These are phyloP conservation scores for Eupithecia inturbata DNA, from an alignment of 2,888 invertebrate genomes.

Conservation along the genomic window DNA sequence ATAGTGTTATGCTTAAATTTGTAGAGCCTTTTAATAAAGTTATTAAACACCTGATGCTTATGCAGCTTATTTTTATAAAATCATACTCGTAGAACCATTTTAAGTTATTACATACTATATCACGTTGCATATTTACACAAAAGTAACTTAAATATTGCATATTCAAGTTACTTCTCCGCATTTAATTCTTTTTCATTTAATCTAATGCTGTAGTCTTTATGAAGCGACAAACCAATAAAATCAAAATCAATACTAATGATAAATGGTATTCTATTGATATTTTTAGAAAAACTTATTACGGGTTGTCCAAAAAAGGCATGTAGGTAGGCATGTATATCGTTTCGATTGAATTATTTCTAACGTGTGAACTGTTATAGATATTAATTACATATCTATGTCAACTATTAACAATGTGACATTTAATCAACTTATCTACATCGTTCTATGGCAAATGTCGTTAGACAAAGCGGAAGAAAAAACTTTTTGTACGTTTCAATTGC, in stretches of 20 bases:
- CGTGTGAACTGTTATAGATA: slow-evolving; percentile 17
- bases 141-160: too few relatives aligned
- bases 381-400: neutral
- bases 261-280: neutral
- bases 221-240: neutral
- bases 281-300: neutral
- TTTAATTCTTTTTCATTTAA: too few relatives aligned
- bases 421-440: neutral
- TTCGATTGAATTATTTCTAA: slow-evolving; percentile 19
- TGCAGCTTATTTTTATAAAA: too few relatives aligned
- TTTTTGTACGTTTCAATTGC: neutral
- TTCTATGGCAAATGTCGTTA: neutral
- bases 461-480: slow-evolving; percentile 8
- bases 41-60: neutral
- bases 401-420: slow-evolving; percentile 5
- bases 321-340: neutral
- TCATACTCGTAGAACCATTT: too few relatives aligned
- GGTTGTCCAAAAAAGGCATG: neutral
- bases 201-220: too few relatives aligned
- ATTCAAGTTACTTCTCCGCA: too few relatives aligned
- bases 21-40: neutral
- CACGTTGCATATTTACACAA: too few relatives aligned
- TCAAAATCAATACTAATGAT: neutral
- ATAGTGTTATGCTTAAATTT: neutral
- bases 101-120: too few relatives aligned